Percentiles rank a stretch among this genome's conserved stretches.
Evolutionary conservation across 2,113 vertebrate species (phyloP).

Genomic region (Hyla sarda): DNA sequence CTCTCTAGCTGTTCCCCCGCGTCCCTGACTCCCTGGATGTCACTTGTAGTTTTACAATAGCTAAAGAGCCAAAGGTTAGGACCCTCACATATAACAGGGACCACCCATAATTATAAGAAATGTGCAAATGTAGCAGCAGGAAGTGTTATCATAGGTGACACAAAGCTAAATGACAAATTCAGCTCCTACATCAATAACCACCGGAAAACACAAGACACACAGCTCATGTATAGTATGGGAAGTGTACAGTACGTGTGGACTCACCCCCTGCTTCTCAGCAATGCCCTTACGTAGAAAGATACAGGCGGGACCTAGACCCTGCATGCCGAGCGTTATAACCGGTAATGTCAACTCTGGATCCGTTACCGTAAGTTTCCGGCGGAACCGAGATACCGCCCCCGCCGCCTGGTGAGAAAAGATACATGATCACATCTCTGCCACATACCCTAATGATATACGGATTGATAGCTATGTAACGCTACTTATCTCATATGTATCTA

Average conservation of each 20-base stretch:
- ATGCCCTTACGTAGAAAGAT: constrained; percentile 85
- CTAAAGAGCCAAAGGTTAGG: no score
- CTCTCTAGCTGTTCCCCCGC: no score
- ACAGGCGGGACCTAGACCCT: constrained; percentile 82
- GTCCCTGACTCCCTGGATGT: no score
- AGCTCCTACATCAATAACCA: neutral
- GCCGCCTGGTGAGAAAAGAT: constrained; percentile 26
- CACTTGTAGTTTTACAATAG: no score
- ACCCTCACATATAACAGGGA: no score
- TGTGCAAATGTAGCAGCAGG: no score
- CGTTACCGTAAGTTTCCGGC: neutral
- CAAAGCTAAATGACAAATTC: neutral
- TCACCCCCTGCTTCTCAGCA: constrained; percentile 84
- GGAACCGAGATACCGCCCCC: constrained; percentile 35
- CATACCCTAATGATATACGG: neutral
- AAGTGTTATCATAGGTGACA: neutral
- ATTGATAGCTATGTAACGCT: no score
- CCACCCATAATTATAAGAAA: no score
- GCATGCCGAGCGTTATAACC: constrained; percentile 70
- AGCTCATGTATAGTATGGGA: neutral
- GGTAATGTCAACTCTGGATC: constrained; percentile 26
- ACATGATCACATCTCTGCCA: neutral
- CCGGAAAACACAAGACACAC: no score
- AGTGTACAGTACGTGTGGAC: neutral
- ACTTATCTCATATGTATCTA: neutral